phyloP scores from a whole-genome alignment of 2,888 invertebrate species.

The Drosophila picticornis region DNA sequence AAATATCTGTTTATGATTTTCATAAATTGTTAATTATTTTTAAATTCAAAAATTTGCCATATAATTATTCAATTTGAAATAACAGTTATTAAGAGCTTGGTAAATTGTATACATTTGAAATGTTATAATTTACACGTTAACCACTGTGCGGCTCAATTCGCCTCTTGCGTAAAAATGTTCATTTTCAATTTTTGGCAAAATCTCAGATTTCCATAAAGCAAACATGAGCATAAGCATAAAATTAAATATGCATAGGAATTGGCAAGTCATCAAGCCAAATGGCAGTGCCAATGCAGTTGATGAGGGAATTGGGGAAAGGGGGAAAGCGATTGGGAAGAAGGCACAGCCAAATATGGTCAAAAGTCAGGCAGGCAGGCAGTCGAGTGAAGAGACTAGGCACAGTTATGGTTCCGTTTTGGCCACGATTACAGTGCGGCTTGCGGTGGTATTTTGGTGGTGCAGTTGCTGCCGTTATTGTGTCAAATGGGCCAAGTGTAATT shows the following conservation, averaged over 20 bases:
- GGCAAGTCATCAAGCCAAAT: slow-evolving; percentile 63
- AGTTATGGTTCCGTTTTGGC: slow-evolving; percentile 35
- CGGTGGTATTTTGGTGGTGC: slow-evolving; percentile 13
- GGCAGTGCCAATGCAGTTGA: slow-evolving; percentile 46
- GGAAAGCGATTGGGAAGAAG: not conserved
- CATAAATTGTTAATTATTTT: not conserved
- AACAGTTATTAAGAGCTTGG: not conserved
- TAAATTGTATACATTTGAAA: not conserved
- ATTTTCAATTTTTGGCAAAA: slow-evolving; percentile 65
- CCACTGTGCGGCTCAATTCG: slow-evolving; percentile 41
- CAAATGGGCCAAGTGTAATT: slow-evolving; percentile 52
- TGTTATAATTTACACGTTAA: not conserved
- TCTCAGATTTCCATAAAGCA: slow-evolving; percentile 78
- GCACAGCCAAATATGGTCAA: slow-evolving; percentile 18
- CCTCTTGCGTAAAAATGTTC: slow-evolving; percentile 51
- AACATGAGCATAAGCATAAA: slow-evolving; percentile 78
- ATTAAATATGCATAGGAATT: slow-evolving; percentile 77
- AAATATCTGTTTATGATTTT: not conserved
- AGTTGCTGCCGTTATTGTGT: slow-evolving; percentile 49
- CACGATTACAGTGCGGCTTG: slow-evolving; percentile 28
- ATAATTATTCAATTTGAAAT: not conserved
- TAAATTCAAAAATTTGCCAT: too few species aligned
- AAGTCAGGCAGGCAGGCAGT: not conserved
- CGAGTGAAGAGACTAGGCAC: slow-evolving; percentile 15
- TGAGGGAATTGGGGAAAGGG: not conserved